Conservation (phyloP, 2,797 vertebrate genomes). For the Myotis pilosus region DNA sequence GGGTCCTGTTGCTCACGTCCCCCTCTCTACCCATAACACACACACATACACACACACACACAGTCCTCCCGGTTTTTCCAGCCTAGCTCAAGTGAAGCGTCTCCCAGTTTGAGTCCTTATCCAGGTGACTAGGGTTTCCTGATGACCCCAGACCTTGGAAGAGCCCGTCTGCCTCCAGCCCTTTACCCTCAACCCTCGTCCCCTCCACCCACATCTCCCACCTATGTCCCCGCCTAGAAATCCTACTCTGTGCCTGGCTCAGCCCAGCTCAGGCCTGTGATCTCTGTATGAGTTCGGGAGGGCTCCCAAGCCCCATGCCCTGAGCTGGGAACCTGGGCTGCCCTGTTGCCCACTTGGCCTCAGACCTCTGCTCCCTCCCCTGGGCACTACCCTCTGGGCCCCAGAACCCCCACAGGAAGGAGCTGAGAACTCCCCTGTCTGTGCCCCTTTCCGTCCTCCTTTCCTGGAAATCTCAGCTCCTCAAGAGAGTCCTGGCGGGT, state of each 20-base stretch:
- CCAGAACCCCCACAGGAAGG: background rate
- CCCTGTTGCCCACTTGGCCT: background rate
- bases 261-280: background rate
- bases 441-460: background rate
- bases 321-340: background rate
- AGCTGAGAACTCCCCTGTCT: background rate
- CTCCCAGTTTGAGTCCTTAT: background rate
- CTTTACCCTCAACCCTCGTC: background rate
- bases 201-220: background rate
- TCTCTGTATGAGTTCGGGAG: background rate
- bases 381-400: background rate
- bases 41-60: no score
- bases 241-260: background rate
- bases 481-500: background rate
- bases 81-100: background rate
- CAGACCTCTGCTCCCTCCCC: background rate
- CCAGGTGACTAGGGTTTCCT: background rate
- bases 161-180: background rate
- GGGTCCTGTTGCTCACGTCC: slow-evolving; percentile 28
- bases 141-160: background rate
- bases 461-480: background rate
- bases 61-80: background rate
- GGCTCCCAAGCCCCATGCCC: background rate
- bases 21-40: background rate
- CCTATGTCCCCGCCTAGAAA: background rate